Evolutionary conservation across 2,888 invertebrate species (phyloP).

Genomic region (Chloroclysta siterata): DNA sequence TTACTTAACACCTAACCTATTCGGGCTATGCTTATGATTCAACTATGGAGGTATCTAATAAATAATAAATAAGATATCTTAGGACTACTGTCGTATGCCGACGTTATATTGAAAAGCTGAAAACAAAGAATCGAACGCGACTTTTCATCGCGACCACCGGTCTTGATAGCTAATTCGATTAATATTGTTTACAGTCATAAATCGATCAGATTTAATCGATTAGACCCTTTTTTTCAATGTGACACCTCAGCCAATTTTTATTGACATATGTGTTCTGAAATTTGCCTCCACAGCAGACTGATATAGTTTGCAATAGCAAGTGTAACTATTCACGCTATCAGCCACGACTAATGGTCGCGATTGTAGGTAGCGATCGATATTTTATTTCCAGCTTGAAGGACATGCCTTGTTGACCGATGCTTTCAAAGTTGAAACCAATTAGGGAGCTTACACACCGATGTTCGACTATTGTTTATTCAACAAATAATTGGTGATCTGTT

Average conservation of each 20-base stretch:
- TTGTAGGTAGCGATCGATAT: neutral
- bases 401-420: conserved; percentile 35
- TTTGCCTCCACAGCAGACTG: too few species aligned
- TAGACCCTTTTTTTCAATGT: too few species aligned
- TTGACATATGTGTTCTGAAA: too few species aligned
- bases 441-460: conserved; percentile 53
- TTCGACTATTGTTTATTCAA: conserved; percentile 32
- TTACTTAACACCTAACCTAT: conserved; percentile 74
- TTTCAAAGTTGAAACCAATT: conserved; percentile 48
- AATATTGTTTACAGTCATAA: too few species aligned
- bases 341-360: neutral
- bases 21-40: conserved; percentile 47
- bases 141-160: neutral
- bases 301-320: too few species aligned
- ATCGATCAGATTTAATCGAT: too few species aligned
- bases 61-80: conserved; percentile 74
- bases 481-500: conserved; percentile 17
- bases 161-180: neutral
- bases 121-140: neutral
- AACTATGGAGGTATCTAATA: conserved; percentile 59
- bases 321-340: too few species aligned
- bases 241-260: too few species aligned
- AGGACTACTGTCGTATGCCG: conserved; percentile 34
- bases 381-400: conserved; percentile 7
- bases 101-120: neutral